Evolutionary conservation across 2,888 invertebrate genomes (phyloP).

Genomic region (Rhogogaster chlorosoma): DNA sequence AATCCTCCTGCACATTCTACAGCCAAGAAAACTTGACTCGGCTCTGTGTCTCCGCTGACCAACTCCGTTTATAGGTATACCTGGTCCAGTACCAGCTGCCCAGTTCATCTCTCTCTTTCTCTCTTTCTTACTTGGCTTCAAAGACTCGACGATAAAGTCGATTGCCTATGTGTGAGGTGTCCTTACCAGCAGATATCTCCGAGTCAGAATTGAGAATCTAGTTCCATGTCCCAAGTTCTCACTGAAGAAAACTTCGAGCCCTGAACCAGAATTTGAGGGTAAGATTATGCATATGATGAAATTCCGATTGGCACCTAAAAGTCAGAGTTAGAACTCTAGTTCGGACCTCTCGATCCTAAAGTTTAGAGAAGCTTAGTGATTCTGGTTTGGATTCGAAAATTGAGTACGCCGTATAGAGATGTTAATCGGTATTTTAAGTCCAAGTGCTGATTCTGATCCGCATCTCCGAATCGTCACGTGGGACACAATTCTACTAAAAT

Average conservation of each 20-base stretch:
- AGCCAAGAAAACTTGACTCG: constrained; percentile 13
- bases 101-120: neutral
- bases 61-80: constrained; percentile 41
- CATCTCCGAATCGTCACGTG: too few relatives aligned
- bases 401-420: neutral
- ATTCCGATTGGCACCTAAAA: too few relatives aligned
- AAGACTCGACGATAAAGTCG: neutral
- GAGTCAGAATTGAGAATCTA: neutral
- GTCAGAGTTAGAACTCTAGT: too few relatives aligned
- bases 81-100: constrained; percentile 38
- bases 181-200: neutral
- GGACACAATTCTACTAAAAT: too few relatives aligned
- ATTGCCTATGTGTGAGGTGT: neutral
- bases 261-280: too few relatives aligned
- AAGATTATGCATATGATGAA: too few relatives aligned
- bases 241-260: too few relatives aligned
- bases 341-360: too few relatives aligned
- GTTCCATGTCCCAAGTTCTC: neutral
- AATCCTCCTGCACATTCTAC: neutral
- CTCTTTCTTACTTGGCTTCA: neutral
- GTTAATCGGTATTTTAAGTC: neutral
- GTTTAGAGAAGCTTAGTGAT: too few relatives aligned
- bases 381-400: neutral
- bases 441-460: too few relatives aligned
- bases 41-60: neutral